Evolutionary conservation across 2,113 vertebrate genomes (phyloP), one percentile per base, ranked within the genome.

Genomic region (Salvelinus fontinalis): DNA sequence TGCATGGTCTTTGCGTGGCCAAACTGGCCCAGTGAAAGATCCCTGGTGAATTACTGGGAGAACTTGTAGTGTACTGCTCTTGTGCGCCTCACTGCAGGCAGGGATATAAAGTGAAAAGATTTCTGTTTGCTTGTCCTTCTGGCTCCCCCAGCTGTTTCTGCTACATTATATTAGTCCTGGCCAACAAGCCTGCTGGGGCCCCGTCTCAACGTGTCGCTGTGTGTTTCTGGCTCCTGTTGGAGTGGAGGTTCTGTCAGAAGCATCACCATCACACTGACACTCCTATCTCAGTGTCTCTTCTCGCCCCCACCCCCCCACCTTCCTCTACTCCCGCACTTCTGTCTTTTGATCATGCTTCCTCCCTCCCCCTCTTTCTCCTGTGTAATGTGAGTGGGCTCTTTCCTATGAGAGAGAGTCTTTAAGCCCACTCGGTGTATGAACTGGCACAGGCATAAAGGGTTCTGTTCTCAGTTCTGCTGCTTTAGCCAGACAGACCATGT

Each of bases 341-440:
- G 64, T 49, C 51, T 72, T 44, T 73, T 59, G 75, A 65, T 79
- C 49, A 39, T 74, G 74, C 48, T 68, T 74, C 74, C 82, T 29
- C 39, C 22, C 78, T 77, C 74, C 68, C 83, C 71, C 67, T 7
- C 76, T 81, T 34, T 34, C 70, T 27, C 79, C 78, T 31, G 70
- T 85, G 83, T 77, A 88, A 82, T 81, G 70, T 72, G 78, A 88
- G 84, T 70, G 71, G 76, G 83, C 83, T 81, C 80, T 75, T 81
- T 83, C 81, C 79, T 82, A 77, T 83, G 85, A 78, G 80, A 85
- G 67, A 73, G 51, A 54, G 49, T 77, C 76, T 78, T 76, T 86
- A 75, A 90, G 77, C 83, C 75, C 78, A 65, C 78, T 76, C 67
- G 62, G 79, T 76, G 79, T 89, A 88, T 87, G 85, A 91, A 88